These are phyloP conservation scores for Toxonevra muliebris DNA, from an alignment of 2,888 invertebrate genomes.

Conservation along the genomic window DNA sequence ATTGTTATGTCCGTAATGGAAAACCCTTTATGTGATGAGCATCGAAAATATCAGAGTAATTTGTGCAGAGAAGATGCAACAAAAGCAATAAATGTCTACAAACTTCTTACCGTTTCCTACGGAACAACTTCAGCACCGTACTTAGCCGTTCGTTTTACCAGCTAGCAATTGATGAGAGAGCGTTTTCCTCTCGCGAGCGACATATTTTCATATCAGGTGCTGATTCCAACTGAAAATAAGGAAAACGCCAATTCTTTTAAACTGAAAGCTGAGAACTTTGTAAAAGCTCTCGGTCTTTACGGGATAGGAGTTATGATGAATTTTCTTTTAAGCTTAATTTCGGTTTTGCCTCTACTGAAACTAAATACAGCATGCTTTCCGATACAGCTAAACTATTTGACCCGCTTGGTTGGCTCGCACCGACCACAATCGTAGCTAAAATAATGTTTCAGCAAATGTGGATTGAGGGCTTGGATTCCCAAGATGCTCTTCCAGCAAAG, in stretches of 20 bases:
- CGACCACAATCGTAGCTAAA: constrained; percentile 35
- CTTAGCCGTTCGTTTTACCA: no score
- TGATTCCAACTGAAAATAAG: constrained; percentile 15
- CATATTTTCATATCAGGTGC: no score
- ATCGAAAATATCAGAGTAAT: no score
- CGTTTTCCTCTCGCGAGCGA: no score
- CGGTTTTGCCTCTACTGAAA: constrained; percentile 14
- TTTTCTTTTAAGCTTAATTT: constrained; percentile 29
- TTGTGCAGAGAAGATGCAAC: no score
- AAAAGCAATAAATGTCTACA: no score
- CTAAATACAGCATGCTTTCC: constrained; percentile 9
- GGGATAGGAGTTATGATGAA: not conserved
- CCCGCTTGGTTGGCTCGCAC: constrained; percentile 35
- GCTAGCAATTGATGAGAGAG: no score
- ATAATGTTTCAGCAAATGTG: constrained; percentile 37
- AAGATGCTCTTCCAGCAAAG: constrained; percentile 23
- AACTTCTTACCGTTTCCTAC: no score
- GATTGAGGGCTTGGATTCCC: constrained; percentile 32
- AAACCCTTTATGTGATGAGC: no score
- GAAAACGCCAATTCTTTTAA: constrained; percentile 9
- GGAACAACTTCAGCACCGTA: no score
- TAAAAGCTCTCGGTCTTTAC: constrained; percentile 18
- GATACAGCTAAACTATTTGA: constrained; percentile 14
- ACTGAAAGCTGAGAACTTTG: constrained; percentile 15
- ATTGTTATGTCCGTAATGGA: no score